Conservation (phyloP, 2,113 vertebrate species). For the Ovis aries region ARS-UI_Ramb_v3.0 NC_056080.1:138673001-138673500, state of each 20-base stretch:
- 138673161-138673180: neutral
- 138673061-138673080: neutral
- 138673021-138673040: neutral
- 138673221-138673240: neutral
- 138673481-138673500: slow-evolving; percentile 11
- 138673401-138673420: slow-evolving; percentile 15
- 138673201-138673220: neutral
- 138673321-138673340: neutral
- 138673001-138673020: neutral
- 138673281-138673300: slow-evolving; percentile 26
- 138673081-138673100: neutral
- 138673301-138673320: slow-evolving; percentile 31
- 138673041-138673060: neutral
- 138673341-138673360: slow-evolving; percentile 67
- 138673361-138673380: slow-evolving; percentile 54
- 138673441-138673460: slow-evolving; percentile 11
- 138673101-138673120: neutral
- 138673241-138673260: neutral
- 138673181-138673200: neutral
- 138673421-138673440: slow-evolving; percentile 13
- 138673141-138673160: neutral
- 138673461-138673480: neutral
- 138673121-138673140: neutral
- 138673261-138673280: neutral
- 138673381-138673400: slow-evolving; percentile 40